Evolutionary conservation across 2,113 vertebrate genomes (phyloP), one percentile per base, ranked within the genome.

Genomic region (Heterocephalus glaber): DNA sequence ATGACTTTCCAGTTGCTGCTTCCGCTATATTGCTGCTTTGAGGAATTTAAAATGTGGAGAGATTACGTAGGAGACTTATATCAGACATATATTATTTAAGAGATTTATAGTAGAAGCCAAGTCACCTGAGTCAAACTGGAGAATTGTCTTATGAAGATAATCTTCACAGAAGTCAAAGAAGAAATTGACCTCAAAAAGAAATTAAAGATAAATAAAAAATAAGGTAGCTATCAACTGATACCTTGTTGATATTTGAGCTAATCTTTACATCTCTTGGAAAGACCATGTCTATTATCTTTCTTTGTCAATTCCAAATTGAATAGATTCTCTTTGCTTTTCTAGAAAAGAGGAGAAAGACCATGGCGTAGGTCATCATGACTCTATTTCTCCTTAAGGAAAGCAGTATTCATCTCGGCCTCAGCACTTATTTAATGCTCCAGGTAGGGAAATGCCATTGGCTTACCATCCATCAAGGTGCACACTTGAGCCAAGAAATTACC

Each of bases 1-100:
- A 90, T 84, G 47, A 58, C 68, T 58, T 76, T 84, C 16, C 49
- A 84, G 22, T 47, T 90, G 28, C 49, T 56, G 79, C n/a, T 58
- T 66, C 20, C 74, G 22, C 30, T 94, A 11, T 84, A 66, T n/a
- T 66, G 44, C 68, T 49, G 66, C 84, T 52, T 38, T 66, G 30
- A 89, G 20, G 58, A 90, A 94, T 77, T 94, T 84, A 56, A 58
- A 58, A 84, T 77, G 49, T 66, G 38, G 49, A 66, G 28, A 77
- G 72, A 77, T 85, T 90, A 66, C 30, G 82, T 88, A 72, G 66
- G 79, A 72, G 6, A 56, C 22, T 47, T 52, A 74, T 66, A 66
- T 77, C 76, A 88, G 87, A 33, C 60, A 84, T 76, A 58, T 58
- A 44, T 56, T 81, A 56, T 77, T 90, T 90, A 90, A 52, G 22